phyloP scores from a whole-genome alignment of 1,140 invertebrate genomes.

The Zelostemma sp. region DNA sequence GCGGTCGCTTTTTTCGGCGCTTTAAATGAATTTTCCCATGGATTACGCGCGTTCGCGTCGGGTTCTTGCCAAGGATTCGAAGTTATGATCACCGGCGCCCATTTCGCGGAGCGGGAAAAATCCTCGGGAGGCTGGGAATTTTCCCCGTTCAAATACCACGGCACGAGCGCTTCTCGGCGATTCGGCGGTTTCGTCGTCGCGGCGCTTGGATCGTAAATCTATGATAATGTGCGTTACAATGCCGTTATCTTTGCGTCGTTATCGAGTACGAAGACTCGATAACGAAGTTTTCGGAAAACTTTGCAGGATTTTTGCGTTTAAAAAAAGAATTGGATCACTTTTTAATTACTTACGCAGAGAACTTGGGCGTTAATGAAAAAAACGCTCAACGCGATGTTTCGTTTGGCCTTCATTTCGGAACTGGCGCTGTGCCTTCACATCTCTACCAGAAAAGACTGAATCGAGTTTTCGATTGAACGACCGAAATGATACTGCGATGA shows the following conservation, averaged over 20 bases:
- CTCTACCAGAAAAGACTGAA: background rate
- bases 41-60: slow-evolving; percentile 1
- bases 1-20: slow-evolving; percentile 10
- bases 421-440: slow-evolving; percentile 4
- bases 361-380: background rate
- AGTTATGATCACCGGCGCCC: slow-evolving; percentile 12
- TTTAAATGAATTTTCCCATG: slow-evolving; percentile 2
- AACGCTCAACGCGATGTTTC: slow-evolving; percentile 6
- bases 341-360: slow-evolving; percentile 19
- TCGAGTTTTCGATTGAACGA: slow-evolving; percentile 9
- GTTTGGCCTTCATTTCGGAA: slow-evolving; percentile 6
- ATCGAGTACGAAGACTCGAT: background rate
- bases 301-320: no score
- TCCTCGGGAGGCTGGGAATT: slow-evolving; percentile 31
- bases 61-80: slow-evolving; percentile 38
- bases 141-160: slow-evolving; percentile 46
- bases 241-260: slow-evolving; percentile 42
- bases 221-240: slow-evolving; percentile 20
- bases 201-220: slow-evolving; percentile 60
- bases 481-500: slow-evolving; percentile 18
- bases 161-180: slow-evolving; percentile 49
- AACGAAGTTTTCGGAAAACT: no score
- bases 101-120: slow-evolving; percentile 24
- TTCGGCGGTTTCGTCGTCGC: slow-evolving; percentile 58
- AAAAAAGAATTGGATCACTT: no score